Conservation (phyloP, 2,888 invertebrate genomes). For the Ormyrus nitidulus region DNA sequence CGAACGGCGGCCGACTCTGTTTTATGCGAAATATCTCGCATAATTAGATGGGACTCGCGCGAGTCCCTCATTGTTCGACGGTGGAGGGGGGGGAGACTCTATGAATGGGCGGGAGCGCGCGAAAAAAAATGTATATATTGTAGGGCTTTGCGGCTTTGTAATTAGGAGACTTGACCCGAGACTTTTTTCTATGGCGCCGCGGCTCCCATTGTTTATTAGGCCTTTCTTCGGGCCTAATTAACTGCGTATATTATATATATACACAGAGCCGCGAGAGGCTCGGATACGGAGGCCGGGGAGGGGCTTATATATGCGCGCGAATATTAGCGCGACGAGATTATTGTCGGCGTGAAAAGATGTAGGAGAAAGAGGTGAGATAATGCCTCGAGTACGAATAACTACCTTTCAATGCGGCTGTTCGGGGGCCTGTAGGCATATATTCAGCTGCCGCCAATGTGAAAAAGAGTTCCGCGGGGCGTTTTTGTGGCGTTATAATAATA, state of each 20-base stretch:
- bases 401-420: neutral
- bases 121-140: constrained; percentile 4
- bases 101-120: neutral
- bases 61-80: constrained; percentile 4
- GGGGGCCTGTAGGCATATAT: too few relatives aligned
- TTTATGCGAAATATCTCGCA: constrained; percentile 17
- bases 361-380: constrained; percentile 11
- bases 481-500: too few relatives aligned
- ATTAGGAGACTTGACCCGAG: constrained; percentile 34
- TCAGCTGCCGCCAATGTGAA: too few relatives aligned
- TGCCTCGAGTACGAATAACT: neutral
- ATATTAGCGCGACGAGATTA: neutral
- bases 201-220: constrained; percentile 25
- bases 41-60: constrained; percentile 44
- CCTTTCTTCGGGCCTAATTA: constrained; percentile 33
- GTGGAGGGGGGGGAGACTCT: too few relatives aligned
- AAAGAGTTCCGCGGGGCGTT: too few relatives aligned
- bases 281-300: neutral
- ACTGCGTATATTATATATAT: constrained; percentile 17
- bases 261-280: too few relatives aligned
- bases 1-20: neutral
- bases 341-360: constrained; percentile 3
- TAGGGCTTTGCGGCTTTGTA: constrained; percentile 8
- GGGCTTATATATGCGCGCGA: neutral
- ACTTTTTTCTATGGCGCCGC: constrained; percentile 19